Conservation (phyloP, 2,797 vertebrate genomes). For the Chaetodon trifasciatus region DNA sequence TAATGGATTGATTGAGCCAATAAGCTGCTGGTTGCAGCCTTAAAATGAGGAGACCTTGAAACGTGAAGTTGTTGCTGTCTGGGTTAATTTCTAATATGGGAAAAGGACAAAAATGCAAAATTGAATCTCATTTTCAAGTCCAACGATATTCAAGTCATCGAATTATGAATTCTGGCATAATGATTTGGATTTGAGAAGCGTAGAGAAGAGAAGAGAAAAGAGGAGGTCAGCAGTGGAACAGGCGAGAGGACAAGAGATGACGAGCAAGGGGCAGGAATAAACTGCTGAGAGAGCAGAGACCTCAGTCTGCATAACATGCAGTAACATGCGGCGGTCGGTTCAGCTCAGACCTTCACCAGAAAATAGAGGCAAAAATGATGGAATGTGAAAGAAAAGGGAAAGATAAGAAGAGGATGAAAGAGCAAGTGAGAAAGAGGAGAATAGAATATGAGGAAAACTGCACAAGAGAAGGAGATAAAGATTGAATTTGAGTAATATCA, state of each 20-base stretch:
- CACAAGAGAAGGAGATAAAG: slow-evolving; percentile 5
- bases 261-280: slow-evolving; percentile 10
- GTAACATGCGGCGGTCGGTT: slow-evolving; percentile 37
- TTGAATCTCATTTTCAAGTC: background rate
- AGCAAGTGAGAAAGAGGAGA: background rate
- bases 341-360: slow-evolving; percentile 48
- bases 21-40: background rate
- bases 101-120: background rate
- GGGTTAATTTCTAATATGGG: background rate
- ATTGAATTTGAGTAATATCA: background rate
- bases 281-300: slow-evolving; percentile 47
- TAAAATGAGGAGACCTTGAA: background rate
- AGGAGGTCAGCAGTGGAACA: slow-evolving; percentile 14
- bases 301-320: slow-evolving; percentile 37
- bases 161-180: background rate
- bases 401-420: slow-evolving; percentile 2
- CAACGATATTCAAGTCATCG: background rate
- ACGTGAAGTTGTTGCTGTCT: background rate
- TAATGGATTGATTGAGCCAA: background rate
- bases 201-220: background rate
- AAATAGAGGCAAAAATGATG: slow-evolving; percentile 19
- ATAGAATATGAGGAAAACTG: background rate
- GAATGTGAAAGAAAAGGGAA: background rate
- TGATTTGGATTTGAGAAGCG: background rate
- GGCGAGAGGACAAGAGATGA: slow-evolving; percentile 24